Base-by-base conservation (phyloP, 2,888 invertebrate species). In the Synanthedon tipuliformis region DNA sequence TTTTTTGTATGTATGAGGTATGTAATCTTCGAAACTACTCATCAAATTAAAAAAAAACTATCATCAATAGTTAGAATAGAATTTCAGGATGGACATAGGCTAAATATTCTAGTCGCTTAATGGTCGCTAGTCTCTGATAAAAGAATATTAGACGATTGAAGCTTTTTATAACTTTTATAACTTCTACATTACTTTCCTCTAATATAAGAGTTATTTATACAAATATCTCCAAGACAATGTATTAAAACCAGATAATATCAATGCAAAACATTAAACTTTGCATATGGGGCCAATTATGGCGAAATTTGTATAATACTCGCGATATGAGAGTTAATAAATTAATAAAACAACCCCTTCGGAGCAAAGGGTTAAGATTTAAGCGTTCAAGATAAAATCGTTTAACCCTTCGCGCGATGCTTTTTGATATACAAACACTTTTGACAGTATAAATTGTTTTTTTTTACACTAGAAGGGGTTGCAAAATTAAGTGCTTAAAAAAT, bases 311-410 rank as follows among this genome's bases (percentile, higher is more conserved):
- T 74, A 75, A 75, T 77, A 61, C 63, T 68, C 10, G 34, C 34
- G 82, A 81, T 83, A 83, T 72, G 78, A 66, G 73, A 71, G 74
- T 78, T 81, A 81, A 84, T 84, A 84, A 81, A 84, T 86, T 85
- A 85, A 86, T 86, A 84, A 83, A 82, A 78, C 74, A 72, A 75
- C 81, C 84, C 78, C 63, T 64, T 55, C 63, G 66, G 63, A 64
- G 67, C 63, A 64, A 73, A 73, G 82, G 83, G 84, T 75, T 80
- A 78, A 82, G 80, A 81, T 80, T 78, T 73, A 71, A 75, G 74
- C 66, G 66, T 55, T 54, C 53, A 57, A 57, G 85, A 82, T 81
- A 78, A 65, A 64, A 78, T 79, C 78, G 67, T 62, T 61, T 65
- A 49, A 16, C 49, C 49, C 49, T 18, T 49, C 45, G 45, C 45